Evolutionary conservation across 2,113 vertebrate genomes (phyloP).

Genomic region (Lepidothrix coronata): DNA sequence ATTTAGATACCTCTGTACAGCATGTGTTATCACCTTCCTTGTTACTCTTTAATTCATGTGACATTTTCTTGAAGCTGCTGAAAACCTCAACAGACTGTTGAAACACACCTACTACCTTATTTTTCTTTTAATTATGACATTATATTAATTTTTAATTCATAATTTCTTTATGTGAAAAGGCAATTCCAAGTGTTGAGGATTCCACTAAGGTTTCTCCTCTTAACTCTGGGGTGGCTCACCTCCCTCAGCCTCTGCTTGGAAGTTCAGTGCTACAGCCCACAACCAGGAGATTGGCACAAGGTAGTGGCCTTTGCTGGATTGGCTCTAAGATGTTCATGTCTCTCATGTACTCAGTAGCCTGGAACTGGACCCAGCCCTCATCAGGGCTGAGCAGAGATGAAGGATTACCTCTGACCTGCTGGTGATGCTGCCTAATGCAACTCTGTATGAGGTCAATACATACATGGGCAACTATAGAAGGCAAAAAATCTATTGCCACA

Average conservation of each 20-base stretch:
- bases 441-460: background rate
- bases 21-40: background rate
- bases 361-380: background rate
- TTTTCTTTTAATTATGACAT: background rate
- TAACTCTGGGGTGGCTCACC: background rate
- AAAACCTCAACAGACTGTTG: background rate
- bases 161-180: background rate
- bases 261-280: background rate
- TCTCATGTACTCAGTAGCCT: background rate
- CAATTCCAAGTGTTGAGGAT: background rate
- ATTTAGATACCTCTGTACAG: background rate
- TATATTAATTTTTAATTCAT: background rate
- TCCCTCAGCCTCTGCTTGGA: background rate
- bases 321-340: background rate
- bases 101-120: background rate
- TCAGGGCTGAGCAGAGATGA: background rate
- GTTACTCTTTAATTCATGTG: background rate
- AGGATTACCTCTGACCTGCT: background rate
- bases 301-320: background rate
- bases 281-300: background rate
- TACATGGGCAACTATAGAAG: background rate
- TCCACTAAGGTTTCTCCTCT: background rate
- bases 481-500: background rate
- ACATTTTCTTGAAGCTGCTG: background rate
- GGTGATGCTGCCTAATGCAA: background rate